These are phyloP conservation scores for Drosophila ohnishii DNA, from an alignment of 1,140 invertebrate species.

Conservation along the genomic window DNA sequence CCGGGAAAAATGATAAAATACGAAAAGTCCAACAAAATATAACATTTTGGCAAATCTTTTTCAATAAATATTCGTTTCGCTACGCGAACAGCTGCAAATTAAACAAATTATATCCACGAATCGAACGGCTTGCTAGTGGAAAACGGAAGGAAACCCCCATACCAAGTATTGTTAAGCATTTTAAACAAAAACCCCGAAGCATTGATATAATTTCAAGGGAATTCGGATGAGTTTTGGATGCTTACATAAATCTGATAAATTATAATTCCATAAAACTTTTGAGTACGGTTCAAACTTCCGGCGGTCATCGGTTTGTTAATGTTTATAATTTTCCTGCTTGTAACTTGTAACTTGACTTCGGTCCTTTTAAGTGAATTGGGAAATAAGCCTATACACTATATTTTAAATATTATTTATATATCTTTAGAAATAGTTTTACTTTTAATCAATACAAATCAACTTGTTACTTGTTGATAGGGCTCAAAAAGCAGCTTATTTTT, in stretches of 20 bases:
- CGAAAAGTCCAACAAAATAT: conserved; percentile 22
- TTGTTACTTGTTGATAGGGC: too few species aligned
- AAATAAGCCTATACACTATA: too few species aligned
- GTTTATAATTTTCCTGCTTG: neutral
- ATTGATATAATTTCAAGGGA: conserved; percentile 36
- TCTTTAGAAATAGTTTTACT: too few species aligned
- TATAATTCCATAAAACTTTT: conserved; percentile 15
- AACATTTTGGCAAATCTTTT: conserved; percentile 7
- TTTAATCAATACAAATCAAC: too few species aligned
- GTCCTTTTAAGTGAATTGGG: neutral
- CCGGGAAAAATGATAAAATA: conserved; percentile 19
- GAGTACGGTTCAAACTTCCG: neutral
- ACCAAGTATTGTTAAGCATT: conserved; percentile 22
- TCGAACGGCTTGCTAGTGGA: conserved; percentile 15
- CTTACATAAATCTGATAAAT: conserved; percentile 25
- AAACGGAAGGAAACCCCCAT: conserved; percentile 43
- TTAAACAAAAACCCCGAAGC: conserved; percentile 29
- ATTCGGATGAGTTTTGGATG: conserved; percentile 10
- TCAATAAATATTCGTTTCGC: conserved; percentile 13
- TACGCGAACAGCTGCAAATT: conserved; percentile 30
- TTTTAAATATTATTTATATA: neutral
- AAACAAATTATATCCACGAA: conserved; percentile 38
- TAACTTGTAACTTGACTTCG: neutral
- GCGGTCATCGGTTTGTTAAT: neutral
- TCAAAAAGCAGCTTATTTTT: too few species aligned